Percentiles rank a stretch among this genome's conserved stretches.
Conservation (phyloP, 2,797 vertebrate species). For the Anomalospiza imberbis region DNA sequence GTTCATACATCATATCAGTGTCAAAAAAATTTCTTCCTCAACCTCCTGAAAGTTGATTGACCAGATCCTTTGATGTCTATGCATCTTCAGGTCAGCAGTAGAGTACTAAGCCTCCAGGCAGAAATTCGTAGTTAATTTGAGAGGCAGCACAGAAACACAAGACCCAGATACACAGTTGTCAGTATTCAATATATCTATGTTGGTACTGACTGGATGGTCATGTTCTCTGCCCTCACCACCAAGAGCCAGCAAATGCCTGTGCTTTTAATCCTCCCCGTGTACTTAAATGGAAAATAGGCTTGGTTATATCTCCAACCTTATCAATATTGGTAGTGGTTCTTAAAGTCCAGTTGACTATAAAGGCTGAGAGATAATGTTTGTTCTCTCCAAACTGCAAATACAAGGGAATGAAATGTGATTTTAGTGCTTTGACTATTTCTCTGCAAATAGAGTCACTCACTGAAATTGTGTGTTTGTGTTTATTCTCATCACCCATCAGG, state of each 20-base stretch:
- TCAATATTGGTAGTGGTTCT: background rate
- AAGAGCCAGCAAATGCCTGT: background rate
- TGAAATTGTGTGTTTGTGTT: background rate
- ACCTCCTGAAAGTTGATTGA: background rate
- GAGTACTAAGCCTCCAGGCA: background rate
- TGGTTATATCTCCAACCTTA: background rate
- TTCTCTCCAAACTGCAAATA: background rate
- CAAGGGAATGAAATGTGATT: background rate
- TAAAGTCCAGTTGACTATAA: background rate
- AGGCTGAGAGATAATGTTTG: background rate
- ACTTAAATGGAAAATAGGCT: background rate
- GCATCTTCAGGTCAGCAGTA: background rate
- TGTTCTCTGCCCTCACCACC: background rate
- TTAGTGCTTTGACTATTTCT: background rate
- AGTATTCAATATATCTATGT: background rate
- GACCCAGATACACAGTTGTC: background rate
- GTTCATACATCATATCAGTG: background rate
- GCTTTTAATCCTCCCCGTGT: background rate
- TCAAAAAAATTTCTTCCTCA: background rate
- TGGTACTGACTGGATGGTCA: background rate
- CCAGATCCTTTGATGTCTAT: background rate
- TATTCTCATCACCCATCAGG: background rate
- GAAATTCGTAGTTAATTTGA: background rate
- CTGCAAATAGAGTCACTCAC: background rate
- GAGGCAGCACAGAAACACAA: background rate